phyloP scores from a whole-genome alignment of 2,888 invertebrate species.

The Pachymerium ferrugineum region DNA sequence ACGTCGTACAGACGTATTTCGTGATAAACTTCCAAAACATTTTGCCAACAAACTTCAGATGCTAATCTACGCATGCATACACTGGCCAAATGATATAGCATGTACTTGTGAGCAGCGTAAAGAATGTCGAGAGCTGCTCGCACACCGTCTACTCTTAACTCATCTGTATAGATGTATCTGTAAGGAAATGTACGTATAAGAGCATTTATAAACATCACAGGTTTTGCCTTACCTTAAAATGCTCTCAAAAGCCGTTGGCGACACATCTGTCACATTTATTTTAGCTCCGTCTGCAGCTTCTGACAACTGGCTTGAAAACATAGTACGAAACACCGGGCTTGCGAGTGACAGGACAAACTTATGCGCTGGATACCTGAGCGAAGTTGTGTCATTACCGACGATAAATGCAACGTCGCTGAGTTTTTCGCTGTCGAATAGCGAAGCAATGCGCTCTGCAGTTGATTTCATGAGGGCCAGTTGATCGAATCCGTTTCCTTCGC shows the following conservation, averaged over 20 bases:
- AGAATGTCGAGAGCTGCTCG: slow-evolving; percentile 63
- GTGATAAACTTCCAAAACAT: slow-evolving; percentile 61
- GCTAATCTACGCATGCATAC: slow-evolving; percentile 63
- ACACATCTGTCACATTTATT: slow-evolving; percentile 54
- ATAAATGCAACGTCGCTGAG: slow-evolving; percentile 60
- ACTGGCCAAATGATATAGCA: slow-evolving; percentile 63
- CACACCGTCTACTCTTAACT: slow-evolving; percentile 58
- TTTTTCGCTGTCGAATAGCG: slow-evolving; percentile 37
- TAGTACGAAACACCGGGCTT: slow-evolving; percentile 60
- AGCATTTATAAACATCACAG: background rate
- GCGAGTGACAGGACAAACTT: slow-evolving; percentile 58
- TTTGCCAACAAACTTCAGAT: slow-evolving; percentile 58
- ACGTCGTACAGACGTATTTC: slow-evolving; percentile 45
- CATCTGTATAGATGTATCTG: slow-evolving; percentile 61
- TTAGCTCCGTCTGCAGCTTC: slow-evolving; percentile 47
- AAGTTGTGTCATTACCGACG: slow-evolving; percentile 55
- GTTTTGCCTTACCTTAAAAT: slow-evolving; percentile 52
- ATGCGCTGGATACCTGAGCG: slow-evolving; percentile 63
- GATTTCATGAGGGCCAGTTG: slow-evolving; percentile 18
- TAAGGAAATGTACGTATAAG: slow-evolving; percentile 4
- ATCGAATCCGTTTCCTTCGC: background rate
- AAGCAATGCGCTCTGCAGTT: slow-evolving; percentile 19
- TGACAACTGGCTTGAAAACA: slow-evolving; percentile 52
- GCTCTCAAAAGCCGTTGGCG: slow-evolving; percentile 62
- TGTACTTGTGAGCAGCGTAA: slow-evolving; percentile 67